A percentile compares a stretch with the other conserved stretches of the same genome.
These are phyloP conservation scores for Antedon mediterranea DNA, from an alignment of 53 echinoderm and acorn worm species.

Conservation along the genomic window DNA sequence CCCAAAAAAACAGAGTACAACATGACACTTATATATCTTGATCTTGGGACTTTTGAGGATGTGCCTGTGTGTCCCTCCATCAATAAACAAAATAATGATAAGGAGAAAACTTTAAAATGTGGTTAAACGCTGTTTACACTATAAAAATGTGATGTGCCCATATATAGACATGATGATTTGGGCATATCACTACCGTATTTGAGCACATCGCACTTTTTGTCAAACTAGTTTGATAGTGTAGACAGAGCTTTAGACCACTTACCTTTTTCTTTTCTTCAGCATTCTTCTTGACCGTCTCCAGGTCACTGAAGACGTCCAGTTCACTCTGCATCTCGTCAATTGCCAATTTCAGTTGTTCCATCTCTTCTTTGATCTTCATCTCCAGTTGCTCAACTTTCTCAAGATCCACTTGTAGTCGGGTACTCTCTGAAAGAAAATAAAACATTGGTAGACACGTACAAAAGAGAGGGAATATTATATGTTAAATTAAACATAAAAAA, in stretches of 20 bases:
- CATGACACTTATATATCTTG: too few relatives aligned
- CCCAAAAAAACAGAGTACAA: too few relatives aligned
- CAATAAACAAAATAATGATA: too few relatives aligned
- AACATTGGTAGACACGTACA: background rate
- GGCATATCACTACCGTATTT: background rate
- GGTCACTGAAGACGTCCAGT: slow-evolving; percentile 41
- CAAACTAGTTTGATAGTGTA: too few relatives aligned
- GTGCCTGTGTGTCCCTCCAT: too few relatives aligned
- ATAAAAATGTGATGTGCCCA: too few relatives aligned
- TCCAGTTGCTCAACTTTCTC: slow-evolving; percentile 99
- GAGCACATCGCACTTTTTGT: background rate
- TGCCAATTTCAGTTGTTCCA: slow-evolving; percentile 51
- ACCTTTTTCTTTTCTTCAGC: slow-evolving; percentile 82
- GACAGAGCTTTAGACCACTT: too few relatives aligned
- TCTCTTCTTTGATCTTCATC: slow-evolving; percentile 69
- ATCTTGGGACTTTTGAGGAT: too few relatives aligned
- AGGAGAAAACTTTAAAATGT: too few relatives aligned
- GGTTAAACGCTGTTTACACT: too few relatives aligned
- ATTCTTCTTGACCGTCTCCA: slow-evolving; percentile 55
- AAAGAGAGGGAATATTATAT: background rate
- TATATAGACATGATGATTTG: too few relatives aligned
- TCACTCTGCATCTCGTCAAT: slow-evolving; percentile 68
- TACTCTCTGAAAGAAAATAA: slow-evolving; percentile 42
- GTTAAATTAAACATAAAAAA: too few relatives aligned
- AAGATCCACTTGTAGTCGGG: slow-evolving; percentile 70